A percentile compares a stretch with the other conserved stretches of the same genome.
These are phyloP conservation scores for Leptoclinus maculatus DNA, from an alignment of 2,797 vertebrate genomes.

Conservation along the genomic window DNA sequence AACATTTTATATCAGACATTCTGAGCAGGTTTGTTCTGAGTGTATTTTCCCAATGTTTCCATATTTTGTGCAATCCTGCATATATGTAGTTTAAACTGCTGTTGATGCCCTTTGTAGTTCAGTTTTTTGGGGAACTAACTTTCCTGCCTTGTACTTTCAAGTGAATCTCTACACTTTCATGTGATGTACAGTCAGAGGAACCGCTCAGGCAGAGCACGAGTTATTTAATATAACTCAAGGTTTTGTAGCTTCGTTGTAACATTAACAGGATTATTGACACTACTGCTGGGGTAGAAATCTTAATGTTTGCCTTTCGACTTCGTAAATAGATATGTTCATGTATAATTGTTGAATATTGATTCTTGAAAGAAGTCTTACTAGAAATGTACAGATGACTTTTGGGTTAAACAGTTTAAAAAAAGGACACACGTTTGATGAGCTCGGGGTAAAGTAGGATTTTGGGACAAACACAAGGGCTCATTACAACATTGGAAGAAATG, in stretches of 20 bases:
- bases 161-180: not conserved
- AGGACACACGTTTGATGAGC: not conserved
- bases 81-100: not conserved
- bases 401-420: not conserved
- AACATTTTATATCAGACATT: not conserved
- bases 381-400: not conserved
- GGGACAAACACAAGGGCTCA: not conserved
- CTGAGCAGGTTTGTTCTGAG: not conserved
- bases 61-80: not conserved
- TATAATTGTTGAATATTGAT: not conserved
- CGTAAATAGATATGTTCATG: not conserved
- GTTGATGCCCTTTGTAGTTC: not conserved
- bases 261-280: constrained; percentile 5
- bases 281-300: not conserved
- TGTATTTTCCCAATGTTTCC: not conserved
- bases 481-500: not conserved
- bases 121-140: not conserved
- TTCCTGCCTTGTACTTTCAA: not conserved
- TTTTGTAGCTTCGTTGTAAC: constrained; percentile 8
- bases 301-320: not conserved
- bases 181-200: not conserved
- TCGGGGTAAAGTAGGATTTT: not conserved
- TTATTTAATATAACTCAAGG: not conserved
- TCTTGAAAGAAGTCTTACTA: not conserved
- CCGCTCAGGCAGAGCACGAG: not conserved